Conservation (phyloP, 2,113 vertebrate species). For the Chaetodon auriga region DNA sequence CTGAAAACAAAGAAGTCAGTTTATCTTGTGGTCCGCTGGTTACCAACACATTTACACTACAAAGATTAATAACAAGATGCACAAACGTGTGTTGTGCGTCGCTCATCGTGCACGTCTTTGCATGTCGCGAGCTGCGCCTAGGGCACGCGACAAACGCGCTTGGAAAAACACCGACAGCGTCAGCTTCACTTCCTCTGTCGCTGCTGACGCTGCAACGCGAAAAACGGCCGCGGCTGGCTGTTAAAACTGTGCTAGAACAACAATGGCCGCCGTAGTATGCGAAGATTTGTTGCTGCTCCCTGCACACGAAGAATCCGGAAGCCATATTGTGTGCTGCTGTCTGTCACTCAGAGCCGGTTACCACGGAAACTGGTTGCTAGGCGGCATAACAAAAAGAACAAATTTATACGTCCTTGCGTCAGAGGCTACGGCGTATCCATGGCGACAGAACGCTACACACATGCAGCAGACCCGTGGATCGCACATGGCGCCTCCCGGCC, state of each 20-base stretch:
- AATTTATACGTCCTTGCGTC: conserved; percentile 86
- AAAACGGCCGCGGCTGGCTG: not conserved
- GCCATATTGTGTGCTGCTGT: conserved; percentile 68
- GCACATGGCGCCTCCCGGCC: conserved; percentile 54
- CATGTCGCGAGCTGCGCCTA: not conserved
- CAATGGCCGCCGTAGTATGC: not conserved
- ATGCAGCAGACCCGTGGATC: conserved; percentile 60
- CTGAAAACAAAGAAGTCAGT: not conserved
- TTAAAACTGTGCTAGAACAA: not conserved
- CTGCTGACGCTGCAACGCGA: not conserved
- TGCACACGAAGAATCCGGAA: conserved; percentile 73
- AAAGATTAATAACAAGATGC: not conserved
- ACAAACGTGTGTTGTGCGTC: too few relatives aligned
- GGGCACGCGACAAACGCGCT: not conserved
- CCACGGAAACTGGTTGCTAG: conserved; percentile 85
- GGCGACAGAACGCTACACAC: conserved; percentile 85
- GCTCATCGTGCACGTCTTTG: not conserved
- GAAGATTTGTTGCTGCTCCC: conserved; percentile 1
- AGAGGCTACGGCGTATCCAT: conserved; percentile 85
- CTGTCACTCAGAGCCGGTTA: conserved; percentile 74
- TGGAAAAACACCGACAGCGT: not conserved
- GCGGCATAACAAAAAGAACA: conserved; percentile 88
- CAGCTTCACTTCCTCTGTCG: not conserved
- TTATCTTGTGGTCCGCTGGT: not conserved
- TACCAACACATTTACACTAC: not conserved